Evolutionary conservation across 2,113 vertebrate genomes (phyloP), one percentile per base, ranked within the genome.

Genomic region (Pseudonaja textilis): DNA sequence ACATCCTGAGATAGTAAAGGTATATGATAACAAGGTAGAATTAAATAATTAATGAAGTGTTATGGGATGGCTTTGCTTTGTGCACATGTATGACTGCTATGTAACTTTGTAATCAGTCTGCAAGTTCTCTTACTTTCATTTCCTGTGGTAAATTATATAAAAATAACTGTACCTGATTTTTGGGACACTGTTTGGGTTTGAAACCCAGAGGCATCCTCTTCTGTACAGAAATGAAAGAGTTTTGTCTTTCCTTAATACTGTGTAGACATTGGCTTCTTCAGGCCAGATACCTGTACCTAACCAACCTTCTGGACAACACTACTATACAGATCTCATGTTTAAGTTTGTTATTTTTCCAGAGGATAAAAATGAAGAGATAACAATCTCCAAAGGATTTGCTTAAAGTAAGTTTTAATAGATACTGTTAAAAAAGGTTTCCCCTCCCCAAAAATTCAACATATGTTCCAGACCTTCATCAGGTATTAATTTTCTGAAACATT

Each of bases 331-430:
- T 95, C 89, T 95, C 86, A 94, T 94, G 54, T 94, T 57, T 9
- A 69, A 52, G 93, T 94, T 91, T 95, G 91, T 64, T 93, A 93
- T 90, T 29, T 95, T 97, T 96, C 96, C 92, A 93, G 81, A 96
- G 96, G 90, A 93, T 56, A 9, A 0, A 0, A 25, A 52, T 22
- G 59, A 93, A 95, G 91, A 64, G 85, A 94, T 92, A 95, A 95
- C 94, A 23, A 93, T 94, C 94, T 97, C 93, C 92, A 91, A 95
- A 91, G 95, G 74, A 97, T 96, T 87, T 91, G 94, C 96, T 95
- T 95, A 57, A 95, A 97, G 96, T 96, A 96, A 94, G 97, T 97
- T 96, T 96, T 97, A 96, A 97, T 95, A 96, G 93, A 96, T 93
- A 94, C 91, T 95, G 97, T 97, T 95, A 97, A 96, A 93, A 95